Base-by-base conservation (phyloP, 2,888 invertebrate genomes). In the Steromphala cineraria region DNA sequence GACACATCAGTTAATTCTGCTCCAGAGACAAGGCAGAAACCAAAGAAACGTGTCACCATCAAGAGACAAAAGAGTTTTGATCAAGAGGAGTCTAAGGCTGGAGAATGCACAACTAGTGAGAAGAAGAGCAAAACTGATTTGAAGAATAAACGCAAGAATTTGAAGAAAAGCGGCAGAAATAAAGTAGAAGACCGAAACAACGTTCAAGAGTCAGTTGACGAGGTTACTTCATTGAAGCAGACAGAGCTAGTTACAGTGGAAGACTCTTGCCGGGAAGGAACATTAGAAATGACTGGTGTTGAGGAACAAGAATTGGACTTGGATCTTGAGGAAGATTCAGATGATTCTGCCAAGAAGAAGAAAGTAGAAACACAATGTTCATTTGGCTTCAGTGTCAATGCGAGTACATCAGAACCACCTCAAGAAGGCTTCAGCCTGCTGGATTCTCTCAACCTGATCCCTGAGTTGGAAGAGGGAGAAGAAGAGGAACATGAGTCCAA, bases 21-120 rank as follows among this genome's bases (percentile, higher is more conserved):
- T 46, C 46, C 46, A 46, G 46, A 46, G 46, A 46, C 13, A 13
- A 46, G 46, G 46, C 46, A 46, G 46, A 46, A 46, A 10, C 46
- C 46, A 8, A 46, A 46, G 62, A 62, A 62, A 28, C 24, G 62
- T 28, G 62, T 28, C 21, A 62, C 24, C 17, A 62, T 62, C 28
- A 62, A 62, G 17, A 62, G 62, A 28, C 62, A 62, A n/a, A 62
- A 24, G 62, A 62, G 62, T 62, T 62, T 62, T 62, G 62, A 62
- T 62, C 62, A 62, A 17, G 62, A 62, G 1, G 62, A 62, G 17
- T 10, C 62, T 10, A 62, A 62, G 17, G 28, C 62, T 0, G 56
- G 24, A 13, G 56, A 62, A 28, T 15, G 13, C 0, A 28, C 62
- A 5, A 62, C 24, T 24, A 28, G 15, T 21, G 62, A 62, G 13